phyloP scores from a whole-genome alignment of 2,113 vertebrate species.

The Oncorhynchus masou region DNA sequence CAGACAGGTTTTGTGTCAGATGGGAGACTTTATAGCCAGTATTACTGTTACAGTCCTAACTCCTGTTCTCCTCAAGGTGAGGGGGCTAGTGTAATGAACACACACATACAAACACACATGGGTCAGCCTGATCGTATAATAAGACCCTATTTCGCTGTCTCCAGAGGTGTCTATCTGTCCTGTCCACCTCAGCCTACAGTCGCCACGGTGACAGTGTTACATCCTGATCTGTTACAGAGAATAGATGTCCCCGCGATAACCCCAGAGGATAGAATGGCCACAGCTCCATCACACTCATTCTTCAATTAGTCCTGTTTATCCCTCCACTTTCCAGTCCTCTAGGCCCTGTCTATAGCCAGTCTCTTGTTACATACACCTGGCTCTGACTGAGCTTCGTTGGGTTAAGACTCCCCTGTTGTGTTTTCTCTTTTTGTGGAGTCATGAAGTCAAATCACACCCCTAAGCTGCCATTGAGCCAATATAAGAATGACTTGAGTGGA shows the following conservation, averaged over 20 bases:
- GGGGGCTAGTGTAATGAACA: constrained; percentile 69
- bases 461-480: neutral
- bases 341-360: constrained; percentile 13
- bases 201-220: constrained; percentile 48
- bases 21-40: constrained; percentile 41
- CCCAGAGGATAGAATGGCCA: constrained; percentile 48
- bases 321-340: neutral
- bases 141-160: constrained; percentile 71
- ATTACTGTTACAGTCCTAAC: neutral
- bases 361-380: constrained; percentile 29
- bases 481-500: neutral
- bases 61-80: constrained; percentile 28
- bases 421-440: neutral
- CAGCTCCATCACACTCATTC: constrained; percentile 30
- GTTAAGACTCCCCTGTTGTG: constrained; percentile 5
- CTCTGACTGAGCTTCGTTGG: neutral
- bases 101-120: too few species aligned
- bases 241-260: constrained; percentile 62
- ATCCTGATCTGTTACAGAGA: constrained; percentile 51
- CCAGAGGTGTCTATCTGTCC: constrained; percentile 60
- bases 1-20: constrained; percentile 40
- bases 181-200: constrained; percentile 39
- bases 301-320: too few species aligned
- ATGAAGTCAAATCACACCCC: constrained; percentile 11
- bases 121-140: too few species aligned